phyloP scores from a whole-genome alignment of 2,113 vertebrate species.

The Lota lota region DNA sequence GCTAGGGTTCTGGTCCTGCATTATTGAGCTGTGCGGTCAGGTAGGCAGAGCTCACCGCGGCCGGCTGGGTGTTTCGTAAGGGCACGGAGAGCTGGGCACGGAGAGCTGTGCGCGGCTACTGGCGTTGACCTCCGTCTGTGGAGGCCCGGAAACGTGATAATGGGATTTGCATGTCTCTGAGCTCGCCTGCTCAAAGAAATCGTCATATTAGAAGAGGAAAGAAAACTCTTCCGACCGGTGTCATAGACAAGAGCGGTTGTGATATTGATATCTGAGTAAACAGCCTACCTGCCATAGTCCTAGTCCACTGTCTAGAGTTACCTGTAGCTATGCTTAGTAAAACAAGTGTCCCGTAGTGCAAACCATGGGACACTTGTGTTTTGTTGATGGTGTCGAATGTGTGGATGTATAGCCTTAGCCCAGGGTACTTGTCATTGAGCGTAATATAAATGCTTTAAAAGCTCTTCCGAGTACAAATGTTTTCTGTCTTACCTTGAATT shows the following conservation, averaged over 20 bases:
- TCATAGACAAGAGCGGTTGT: too few species aligned
- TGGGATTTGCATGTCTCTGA: slow-evolving; percentile 57
- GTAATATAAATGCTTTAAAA: background rate
- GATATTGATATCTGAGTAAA: too few species aligned
- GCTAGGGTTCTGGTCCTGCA: background rate
- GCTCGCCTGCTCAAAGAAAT: slow-evolving; percentile 35
- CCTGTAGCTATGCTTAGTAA: too few species aligned
- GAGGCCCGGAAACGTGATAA: slow-evolving; percentile 63
- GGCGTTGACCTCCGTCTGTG: slow-evolving; percentile 50
- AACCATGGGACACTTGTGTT: too few species aligned
- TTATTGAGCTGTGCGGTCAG: background rate
- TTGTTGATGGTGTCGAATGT: background rate
- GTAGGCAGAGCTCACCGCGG: background rate
- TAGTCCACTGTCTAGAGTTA: too few species aligned
- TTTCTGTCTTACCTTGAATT: background rate
- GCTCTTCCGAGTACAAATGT: background rate
- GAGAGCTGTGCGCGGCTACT: slow-evolving; percentile 17
- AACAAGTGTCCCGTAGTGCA: too few species aligned
- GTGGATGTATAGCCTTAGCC: background rate
- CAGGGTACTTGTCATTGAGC: background rate
- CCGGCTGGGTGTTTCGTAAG: slow-evolving; percentile 41
- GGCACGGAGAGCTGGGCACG: slow-evolving; percentile 20
- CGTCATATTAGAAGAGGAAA: background rate
- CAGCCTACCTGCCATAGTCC: too few species aligned
- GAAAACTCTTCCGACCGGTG: background rate